Percentiles rank a stretch among this genome's conserved stretches.
Conservation (phyloP, 2,113 vertebrate species). For the Gallinago jamesoni region DNA sequence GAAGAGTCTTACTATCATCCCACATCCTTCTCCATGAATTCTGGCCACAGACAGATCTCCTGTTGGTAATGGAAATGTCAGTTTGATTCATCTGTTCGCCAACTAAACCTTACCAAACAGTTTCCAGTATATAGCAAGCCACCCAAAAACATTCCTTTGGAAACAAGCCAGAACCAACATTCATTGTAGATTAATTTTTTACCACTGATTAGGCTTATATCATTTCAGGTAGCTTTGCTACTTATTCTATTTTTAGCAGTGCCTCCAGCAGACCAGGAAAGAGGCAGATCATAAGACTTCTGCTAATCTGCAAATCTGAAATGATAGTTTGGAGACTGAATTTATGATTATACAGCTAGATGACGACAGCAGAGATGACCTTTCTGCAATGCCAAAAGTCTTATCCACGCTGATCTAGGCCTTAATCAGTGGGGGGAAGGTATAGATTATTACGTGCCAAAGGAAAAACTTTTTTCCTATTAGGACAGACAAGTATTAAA, state of each 20-base stretch:
- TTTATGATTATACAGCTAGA: not conserved
- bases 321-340: not conserved
- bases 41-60: conserved; percentile 33
- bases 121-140: not conserved
- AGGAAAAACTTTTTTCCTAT: not conserved
- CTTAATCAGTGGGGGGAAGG: not conserved
- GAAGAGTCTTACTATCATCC: conserved; percentile 27
- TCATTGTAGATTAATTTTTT: conserved; percentile 16
- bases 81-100: conserved; percentile 66
- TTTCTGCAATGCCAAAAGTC: conserved; percentile 26
- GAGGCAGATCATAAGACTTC: conserved; percentile 24
- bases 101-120: conserved; percentile 3
- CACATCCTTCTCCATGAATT: conserved; percentile 39
- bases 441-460: not conserved
- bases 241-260: conserved; percentile 42
- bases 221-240: conserved; percentile 23
- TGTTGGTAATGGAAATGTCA: conserved; percentile 71
- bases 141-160: conserved; percentile 16
- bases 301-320: conserved; percentile 59
- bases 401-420: not conserved
- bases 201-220: not conserved
- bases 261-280: conserved; percentile 16
- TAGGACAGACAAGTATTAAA: not conserved
- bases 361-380: conserved; percentile 45
- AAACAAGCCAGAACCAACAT: not conserved